These are phyloP conservation scores for Cynoglossus semilaevis DNA, from an alignment of 2,113 vertebrate genomes.

Conservation along the genomic window DNA sequence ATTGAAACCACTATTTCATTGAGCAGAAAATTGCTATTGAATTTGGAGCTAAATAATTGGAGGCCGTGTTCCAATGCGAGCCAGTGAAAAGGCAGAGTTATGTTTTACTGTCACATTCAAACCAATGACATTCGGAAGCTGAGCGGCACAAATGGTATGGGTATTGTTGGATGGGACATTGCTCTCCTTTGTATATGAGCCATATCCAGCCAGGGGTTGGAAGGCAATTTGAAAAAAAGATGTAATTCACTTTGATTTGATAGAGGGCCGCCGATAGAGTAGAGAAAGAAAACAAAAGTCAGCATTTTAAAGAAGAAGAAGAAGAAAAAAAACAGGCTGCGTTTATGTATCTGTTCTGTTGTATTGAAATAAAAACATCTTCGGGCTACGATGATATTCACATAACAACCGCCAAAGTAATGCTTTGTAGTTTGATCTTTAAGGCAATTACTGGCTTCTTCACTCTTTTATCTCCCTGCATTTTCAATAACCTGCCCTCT, in stretches of 20 bases:
- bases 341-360: conserved; percentile 37
- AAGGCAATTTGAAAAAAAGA: conserved; percentile 62
- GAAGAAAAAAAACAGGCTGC: conserved; percentile 31
- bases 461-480: conserved; percentile 86
- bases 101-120: conserved; percentile 75
- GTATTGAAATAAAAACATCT: no score
- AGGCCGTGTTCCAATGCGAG: conserved; percentile 63
- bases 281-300: conserved; percentile 38
- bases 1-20: conserved; percentile 79
- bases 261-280: conserved; percentile 55
- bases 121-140: conserved; percentile 72
- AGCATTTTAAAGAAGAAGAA: conserved; percentile 46
- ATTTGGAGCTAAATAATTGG: conserved; percentile 77
- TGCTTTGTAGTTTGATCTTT: conserved; percentile 99
- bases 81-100: conserved; percentile 57
- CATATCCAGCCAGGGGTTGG: conserved; percentile 62
- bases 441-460: conserved; percentile 98
- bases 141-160: conserved; percentile 71
- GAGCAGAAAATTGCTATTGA: conserved; percentile 78
- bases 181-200: conserved; percentile 71
- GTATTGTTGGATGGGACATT: conserved; percentile 75
- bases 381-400: no score
- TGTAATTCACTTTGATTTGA: conserved; percentile 72
- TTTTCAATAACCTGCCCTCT: conserved; percentile 89
- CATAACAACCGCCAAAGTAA: no score